Conservation (phyloP, 2,888 invertebrate species). For the Himalopsyche kuldschensis region DNA sequence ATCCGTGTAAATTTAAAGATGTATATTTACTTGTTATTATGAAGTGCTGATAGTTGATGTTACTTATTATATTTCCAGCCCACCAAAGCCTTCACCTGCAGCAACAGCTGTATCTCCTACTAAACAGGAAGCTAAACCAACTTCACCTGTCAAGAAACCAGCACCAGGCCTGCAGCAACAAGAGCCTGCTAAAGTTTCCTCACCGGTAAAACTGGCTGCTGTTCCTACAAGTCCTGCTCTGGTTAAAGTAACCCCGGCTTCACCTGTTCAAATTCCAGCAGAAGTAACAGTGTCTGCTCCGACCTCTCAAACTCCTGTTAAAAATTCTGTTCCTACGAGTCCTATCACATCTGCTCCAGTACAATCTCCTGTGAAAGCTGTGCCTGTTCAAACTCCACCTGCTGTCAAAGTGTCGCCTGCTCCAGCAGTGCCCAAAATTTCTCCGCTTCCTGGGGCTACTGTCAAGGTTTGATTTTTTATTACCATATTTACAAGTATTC, state of each 20-base stretch:
- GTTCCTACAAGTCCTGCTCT: background rate
- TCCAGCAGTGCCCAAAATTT: background rate
- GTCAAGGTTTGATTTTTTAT: background rate
- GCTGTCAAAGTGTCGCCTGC: background rate
- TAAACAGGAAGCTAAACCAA: constrained; percentile 8
- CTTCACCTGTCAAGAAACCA: constrained; percentile 11
- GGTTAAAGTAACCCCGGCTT: background rate
- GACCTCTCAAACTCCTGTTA: background rate
- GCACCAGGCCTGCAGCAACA: background rate
- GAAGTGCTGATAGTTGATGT: background rate
- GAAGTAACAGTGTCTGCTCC: background rate
- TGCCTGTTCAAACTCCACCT: constrained; percentile 3
- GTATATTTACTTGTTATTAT: no score
- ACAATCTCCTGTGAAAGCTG: constrained; percentile 10
- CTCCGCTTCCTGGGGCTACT: background rate
- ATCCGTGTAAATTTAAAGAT: background rate
- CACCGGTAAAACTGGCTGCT: background rate
- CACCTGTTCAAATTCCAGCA: background rate
- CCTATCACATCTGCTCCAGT: background rate
- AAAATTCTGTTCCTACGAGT: background rate
- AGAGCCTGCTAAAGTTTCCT: background rate
- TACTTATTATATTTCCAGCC: constrained; percentile 39
- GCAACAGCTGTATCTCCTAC: constrained; percentile 18
- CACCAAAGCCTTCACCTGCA: constrained; percentile 33
- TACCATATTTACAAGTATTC: no score